Evolutionary conservation across 2,797 vertebrate species (phyloP), one percentile per base, ranked within the genome.

Genomic region (Pterois miles): DNA sequence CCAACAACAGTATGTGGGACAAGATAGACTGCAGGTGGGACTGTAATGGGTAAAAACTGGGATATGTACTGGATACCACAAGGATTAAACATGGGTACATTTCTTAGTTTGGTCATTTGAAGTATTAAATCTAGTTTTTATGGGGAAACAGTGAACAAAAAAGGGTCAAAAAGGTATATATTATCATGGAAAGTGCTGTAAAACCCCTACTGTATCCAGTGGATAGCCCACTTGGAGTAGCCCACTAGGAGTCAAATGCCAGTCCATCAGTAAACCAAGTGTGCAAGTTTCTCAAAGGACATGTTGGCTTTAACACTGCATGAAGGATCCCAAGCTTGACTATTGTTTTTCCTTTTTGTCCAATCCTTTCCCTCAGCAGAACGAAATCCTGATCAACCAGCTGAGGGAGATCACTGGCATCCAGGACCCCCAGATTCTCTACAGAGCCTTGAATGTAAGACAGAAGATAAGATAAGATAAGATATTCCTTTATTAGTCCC

Each of bases 321-420:
- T 46, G 18, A 34, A 36, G 31, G 36, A 25, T 48, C 40, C 31
- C 0, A 65, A 31, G 43, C 43, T 48, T 46, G 5, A 64, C 62
- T n/a, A 14, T 48, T 48, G 22, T 40, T 62, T 40, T 29, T n/a
- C n/a, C 59, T 6, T 3, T 1, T 64, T 43, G 6, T 48, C n/a
- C 29, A 9, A 33, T 33, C 20, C 9, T 18, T 31, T 50, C n/a
- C n/a, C 43, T 33, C 46, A 22, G 43, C 27, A 65, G 43, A 65
- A 46, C 16, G 31, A 65, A 50, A 16, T 50, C 63, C 63, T 65
- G 40, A 65, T 65, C 11, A 33, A 65, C 12, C 63, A 65, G 63
- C 63, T 65, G 63, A 65, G 46, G 46, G 63, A 65, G 63, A 33
- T 65, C 43, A 65, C 63, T 16, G 63, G 63, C 43, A 50, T 65